Base-by-base conservation (phyloP, 2,888 invertebrate species). In the Hymenopus coronatus region DNA sequence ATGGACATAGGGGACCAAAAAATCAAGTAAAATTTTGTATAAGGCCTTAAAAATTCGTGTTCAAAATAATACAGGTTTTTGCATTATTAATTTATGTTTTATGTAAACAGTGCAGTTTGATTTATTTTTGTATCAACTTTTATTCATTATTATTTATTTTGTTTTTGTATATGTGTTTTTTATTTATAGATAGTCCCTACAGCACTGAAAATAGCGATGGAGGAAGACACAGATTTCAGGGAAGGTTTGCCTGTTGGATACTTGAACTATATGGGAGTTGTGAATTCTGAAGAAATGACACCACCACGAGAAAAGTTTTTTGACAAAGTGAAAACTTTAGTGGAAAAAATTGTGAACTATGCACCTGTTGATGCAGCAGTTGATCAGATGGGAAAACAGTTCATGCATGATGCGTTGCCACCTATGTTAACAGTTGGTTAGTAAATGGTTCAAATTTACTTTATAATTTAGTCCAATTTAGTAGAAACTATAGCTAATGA, bases 321-420 rank as follows among this genome's bases (percentile, higher is more conserved):
- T 15, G 91, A 91, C 25, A 93, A 92, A 88, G 90, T 93, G 3
- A 91, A 92, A 88, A 91, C 91, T 27, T 84, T 95, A 87, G 91
- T 94, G 89, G 91, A 89, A 1, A 93, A 92, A 82, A 89, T 95
- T 89, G 90, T 94, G 30, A 91, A 92, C 15, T 92, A 94, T 89
- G 92, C 94, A 3, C 94, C 95, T 20, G 91, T 93, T 28, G 97
- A 99, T 93, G 94, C 95, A 82, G 97, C 97, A 27, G 97, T 97
- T 3, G 99, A 99, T 93, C 96, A 97, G 93, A 94, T 99, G 94
- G 97, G 97, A 3, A 97, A 96, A 91, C 95, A 96, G 91, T 98
- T 96, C 92, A 96, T 98, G 92, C 96, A 97, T 92, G 97, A 97
- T 93, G 97, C 97, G 6, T 93, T 99, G 88, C 99, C 99, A 0